phyloP scores from a whole-genome alignment of 2,113 vertebrate species.

The Meleagris gallopavo region DNA sequence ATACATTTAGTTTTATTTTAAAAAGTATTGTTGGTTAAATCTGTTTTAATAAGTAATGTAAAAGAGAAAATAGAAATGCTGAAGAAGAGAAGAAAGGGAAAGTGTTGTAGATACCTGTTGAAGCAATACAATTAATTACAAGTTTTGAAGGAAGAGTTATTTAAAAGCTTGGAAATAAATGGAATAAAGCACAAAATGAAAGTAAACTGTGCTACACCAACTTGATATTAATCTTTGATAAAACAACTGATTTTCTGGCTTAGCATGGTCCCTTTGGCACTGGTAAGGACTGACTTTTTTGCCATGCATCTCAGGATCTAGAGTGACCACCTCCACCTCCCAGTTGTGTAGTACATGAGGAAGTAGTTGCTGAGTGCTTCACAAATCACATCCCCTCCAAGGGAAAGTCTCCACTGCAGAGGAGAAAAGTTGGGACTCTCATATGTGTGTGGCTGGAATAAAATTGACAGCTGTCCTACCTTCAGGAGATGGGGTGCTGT shows the following conservation, averaged over 20 bases:
- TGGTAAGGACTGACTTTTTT: neutral
- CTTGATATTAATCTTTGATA: neutral
- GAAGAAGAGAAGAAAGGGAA: neutral
- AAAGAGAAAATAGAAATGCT: neutral
- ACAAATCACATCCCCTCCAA: neutral
- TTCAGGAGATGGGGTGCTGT: neutral
- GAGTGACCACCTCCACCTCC: neutral
- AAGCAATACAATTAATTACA: neutral
- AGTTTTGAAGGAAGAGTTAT: neutral
- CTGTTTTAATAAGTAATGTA: neutral
- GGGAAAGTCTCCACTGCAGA: neutral
- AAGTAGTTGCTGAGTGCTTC: neutral
- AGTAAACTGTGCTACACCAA: neutral
- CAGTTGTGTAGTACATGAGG: neutral
- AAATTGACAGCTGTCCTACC: neutral
- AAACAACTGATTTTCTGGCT: neutral
- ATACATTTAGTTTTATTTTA: neutral
- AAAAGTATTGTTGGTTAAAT: neutral
- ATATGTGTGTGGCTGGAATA: accelerated
- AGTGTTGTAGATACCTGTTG: neutral
- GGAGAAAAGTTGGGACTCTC: neutral
- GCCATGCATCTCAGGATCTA: neutral
- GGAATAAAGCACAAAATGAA: neutral
- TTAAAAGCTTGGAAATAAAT: neutral
- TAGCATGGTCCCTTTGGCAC: neutral